phyloP scores from a whole-genome alignment of 2,113 vertebrate genomes.

The Proterorhinus semilunaris region DNA sequence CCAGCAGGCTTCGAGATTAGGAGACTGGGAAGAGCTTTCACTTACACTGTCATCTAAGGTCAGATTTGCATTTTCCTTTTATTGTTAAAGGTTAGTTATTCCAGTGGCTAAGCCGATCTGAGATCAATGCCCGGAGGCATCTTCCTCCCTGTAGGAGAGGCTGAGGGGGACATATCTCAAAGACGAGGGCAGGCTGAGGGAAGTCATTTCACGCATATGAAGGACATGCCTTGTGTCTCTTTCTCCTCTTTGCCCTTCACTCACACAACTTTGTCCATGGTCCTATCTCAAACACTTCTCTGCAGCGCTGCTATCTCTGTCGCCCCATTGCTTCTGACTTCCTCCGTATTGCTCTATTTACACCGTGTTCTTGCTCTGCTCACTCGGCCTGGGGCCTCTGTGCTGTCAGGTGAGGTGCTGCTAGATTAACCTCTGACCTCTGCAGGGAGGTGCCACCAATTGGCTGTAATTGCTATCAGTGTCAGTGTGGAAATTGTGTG shows the following conservation, averaged over 20 bases:
- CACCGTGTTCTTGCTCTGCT: slow-evolving; percentile 16
- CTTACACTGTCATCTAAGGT: slow-evolving; percentile 68
- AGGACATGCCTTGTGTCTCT: slow-evolving; percentile 24
- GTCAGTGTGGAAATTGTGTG: slow-evolving; percentile 28
- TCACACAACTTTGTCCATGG: slow-evolving; percentile 40
- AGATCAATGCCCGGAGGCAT: slow-evolving; percentile 56
- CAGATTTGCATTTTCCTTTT: slow-evolving; percentile 73
- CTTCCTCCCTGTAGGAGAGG: slow-evolving; percentile 35
- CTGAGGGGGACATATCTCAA: slow-evolving; percentile 39
- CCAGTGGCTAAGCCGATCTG: slow-evolving; percentile 62
- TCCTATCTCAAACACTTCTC: slow-evolving; percentile 51
- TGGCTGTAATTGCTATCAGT: slow-evolving; percentile 54
- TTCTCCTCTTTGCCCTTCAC: slow-evolving; percentile 13
- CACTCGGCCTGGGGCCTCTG: slow-evolving; percentile 7
- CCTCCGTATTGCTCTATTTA: slow-evolving; percentile 24
- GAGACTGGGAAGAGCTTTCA: slow-evolving; percentile 56
- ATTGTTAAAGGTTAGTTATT: slow-evolving; percentile 72
- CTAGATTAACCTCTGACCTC: slow-evolving; percentile 64
- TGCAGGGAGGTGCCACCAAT: slow-evolving; percentile 49
- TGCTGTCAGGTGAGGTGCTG: slow-evolving; percentile 48
- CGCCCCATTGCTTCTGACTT: slow-evolving; percentile 43
- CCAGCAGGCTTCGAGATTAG: slow-evolving; percentile 61
- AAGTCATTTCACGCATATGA: slow-evolving; percentile 34
- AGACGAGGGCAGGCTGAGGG: slow-evolving; percentile 27
- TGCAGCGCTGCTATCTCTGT: slow-evolving; percentile 51